Evolutionary conservation across 2,797 vertebrate species (phyloP).

Genomic region (Champsocephalus esox): DNA sequence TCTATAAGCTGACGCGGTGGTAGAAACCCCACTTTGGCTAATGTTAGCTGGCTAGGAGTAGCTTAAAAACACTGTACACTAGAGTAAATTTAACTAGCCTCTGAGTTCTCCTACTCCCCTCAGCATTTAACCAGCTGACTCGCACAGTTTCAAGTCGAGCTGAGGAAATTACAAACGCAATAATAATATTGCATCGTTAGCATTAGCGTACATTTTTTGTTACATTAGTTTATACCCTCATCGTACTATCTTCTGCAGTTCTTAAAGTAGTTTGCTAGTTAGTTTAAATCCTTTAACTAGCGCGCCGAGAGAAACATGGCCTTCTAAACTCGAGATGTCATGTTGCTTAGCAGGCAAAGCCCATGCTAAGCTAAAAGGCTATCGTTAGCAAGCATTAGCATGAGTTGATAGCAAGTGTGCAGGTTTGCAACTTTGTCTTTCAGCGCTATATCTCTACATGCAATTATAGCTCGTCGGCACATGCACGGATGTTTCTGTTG

Average conservation of each 20-base stretch:
- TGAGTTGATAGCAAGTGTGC: constrained; percentile 22
- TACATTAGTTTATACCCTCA: neutral
- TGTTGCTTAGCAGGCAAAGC: constrained; percentile 61
- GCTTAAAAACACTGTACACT: constrained; percentile 49
- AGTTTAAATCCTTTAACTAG: constrained; percentile 24
- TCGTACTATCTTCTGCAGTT: neutral
- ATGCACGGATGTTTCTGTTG: neutral
- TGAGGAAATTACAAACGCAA: constrained; percentile 10
- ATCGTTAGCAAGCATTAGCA: constrained; percentile 56
- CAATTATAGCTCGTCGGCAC: neutral
- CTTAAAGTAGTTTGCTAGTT: constrained; percentile 17
- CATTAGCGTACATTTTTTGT: neutral
- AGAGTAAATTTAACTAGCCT: constrained; percentile 44
- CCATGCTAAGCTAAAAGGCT: constrained; percentile 66
- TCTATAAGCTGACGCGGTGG: constrained; percentile 55
- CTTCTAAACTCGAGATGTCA: constrained; percentile 69
- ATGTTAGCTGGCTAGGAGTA: constrained; percentile 64
- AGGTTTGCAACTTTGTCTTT: constrained; percentile 10
- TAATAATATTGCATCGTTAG: constrained; percentile 6
- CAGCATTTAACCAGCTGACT: constrained; percentile 30
- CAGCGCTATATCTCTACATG: neutral
- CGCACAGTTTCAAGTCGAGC: constrained; percentile 25
- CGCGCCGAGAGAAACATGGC: constrained; percentile 62
- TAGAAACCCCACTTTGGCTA: constrained; percentile 58
- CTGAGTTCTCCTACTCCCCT: constrained; percentile 49